These are phyloP conservation scores for Sebastes cheni DNA, from an alignment of 2,797 vertebrate species.

Conservation along the genomic window DNA sequence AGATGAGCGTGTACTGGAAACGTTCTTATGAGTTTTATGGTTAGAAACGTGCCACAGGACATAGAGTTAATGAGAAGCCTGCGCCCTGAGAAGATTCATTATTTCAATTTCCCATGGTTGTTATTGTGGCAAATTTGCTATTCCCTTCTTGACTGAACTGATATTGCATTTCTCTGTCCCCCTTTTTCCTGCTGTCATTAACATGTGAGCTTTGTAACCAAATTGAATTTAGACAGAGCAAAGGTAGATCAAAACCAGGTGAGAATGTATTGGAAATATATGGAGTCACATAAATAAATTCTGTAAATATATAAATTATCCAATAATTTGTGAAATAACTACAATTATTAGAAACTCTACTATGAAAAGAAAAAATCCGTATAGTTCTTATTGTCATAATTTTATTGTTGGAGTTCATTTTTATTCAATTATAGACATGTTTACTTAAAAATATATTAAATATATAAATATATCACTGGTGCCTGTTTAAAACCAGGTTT, in stretches of 20 bases:
- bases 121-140: conserved; percentile 25
- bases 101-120: conserved; percentile 43
- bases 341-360: neutral
- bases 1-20: neutral
- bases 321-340: neutral
- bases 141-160: conserved; percentile 2
- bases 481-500: fast-evolving
- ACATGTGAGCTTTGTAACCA: neutral
- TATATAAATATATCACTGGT: too few relatives aligned
- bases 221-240: conserved; percentile 1
- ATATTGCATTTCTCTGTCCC: conserved; percentile 15
- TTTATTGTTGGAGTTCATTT: neutral
- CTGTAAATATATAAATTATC: neutral
- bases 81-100: conserved; percentile 28
- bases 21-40: neutral
- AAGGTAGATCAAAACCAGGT: neutral
- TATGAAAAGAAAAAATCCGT: fast-evolving
- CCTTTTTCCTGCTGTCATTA: neutral
- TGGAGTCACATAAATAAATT: neutral
- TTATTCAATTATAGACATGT: neutral
- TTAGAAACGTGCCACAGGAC: conserved; percentile 31
- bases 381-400: neutral
- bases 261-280: neutral
- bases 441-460: neutral
- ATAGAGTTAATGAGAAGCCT: conserved; percentile 21